Evolutionary conservation across 2,888 invertebrate species (phyloP).

Genomic region (Endotricha flammealis): DNA sequence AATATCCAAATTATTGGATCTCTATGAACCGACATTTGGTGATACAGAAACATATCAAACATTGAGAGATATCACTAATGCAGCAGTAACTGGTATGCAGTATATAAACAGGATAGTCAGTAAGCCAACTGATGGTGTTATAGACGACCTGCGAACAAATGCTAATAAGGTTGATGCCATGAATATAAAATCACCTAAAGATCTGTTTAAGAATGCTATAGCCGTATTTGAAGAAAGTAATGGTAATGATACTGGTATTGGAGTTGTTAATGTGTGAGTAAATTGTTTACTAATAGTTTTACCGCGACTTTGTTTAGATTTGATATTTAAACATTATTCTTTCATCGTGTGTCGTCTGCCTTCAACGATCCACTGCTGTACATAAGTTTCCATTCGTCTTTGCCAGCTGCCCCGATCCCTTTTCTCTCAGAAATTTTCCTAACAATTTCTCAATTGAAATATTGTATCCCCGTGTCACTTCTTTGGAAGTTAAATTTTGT

Average conservation of each 20-base stretch:
- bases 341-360: too few species aligned
- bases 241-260: constrained; percentile 29
- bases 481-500: too few species aligned
- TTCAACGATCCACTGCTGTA: too few species aligned
- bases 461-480: too few species aligned
- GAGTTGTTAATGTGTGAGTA: constrained; percentile 61
- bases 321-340: too few species aligned
- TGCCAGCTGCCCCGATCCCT: too few species aligned
- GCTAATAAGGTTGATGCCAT: neutral
- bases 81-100: constrained; percentile 35
- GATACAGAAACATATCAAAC: constrained; percentile 53
- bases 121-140: neutral
- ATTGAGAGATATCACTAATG: constrained; percentile 44
- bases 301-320: too few species aligned
- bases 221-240: constrained; percentile 31
- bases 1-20: constrained; percentile 48
- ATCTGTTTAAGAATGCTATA: constrained; percentile 37
- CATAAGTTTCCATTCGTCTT: too few species aligned
- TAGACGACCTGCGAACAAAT: neutral
- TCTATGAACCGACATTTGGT: constrained; percentile 58
- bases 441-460: too few species aligned
- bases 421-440: too few species aligned
- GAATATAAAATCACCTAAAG: constrained; percentile 15
- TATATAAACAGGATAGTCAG: constrained; percentile 47
- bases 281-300: too few species aligned